Evolutionary conservation across 2,888 invertebrate genomes (phyloP).

Genomic region (Erebia epiphron): DNA sequence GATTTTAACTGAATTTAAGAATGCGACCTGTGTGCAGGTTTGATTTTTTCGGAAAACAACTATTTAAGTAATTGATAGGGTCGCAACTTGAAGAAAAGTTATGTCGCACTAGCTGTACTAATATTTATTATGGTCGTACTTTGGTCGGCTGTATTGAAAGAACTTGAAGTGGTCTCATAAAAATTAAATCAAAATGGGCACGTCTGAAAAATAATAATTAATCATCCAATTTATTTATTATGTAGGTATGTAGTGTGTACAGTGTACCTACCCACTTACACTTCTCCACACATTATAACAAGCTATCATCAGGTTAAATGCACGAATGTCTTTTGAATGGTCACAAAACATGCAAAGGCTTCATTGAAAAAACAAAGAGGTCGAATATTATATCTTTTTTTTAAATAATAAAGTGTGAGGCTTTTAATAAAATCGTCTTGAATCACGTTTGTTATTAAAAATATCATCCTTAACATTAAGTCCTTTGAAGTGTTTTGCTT

Average conservation of each 20-base stretch:
- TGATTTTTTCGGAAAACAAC: no score
- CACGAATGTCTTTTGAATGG: neutral
- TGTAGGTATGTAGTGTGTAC: no score
- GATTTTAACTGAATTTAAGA: neutral
- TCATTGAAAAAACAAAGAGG: neutral
- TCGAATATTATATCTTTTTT: neutral
- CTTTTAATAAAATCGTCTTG: constrained; percentile 20
- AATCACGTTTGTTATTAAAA: constrained; percentile 26
- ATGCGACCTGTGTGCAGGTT: no score
- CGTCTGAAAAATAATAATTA: no score
- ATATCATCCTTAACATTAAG: constrained; percentile 35
- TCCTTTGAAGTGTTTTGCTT: constrained; percentile 42
- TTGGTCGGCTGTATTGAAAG: neutral
- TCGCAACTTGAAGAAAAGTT: no score
- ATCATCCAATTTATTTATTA: no score
- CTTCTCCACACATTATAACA: no score
- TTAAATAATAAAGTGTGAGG: constrained; percentile 7
- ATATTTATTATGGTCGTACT: neutral
- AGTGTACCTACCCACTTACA: no score
- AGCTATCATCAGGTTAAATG: neutral
- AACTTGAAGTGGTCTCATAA: neutral
- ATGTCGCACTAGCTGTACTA: no score
- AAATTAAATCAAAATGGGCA: neutral
- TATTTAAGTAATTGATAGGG: no score
- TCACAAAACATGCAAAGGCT: neutral